Base-by-base conservation (phyloP, 2,113 vertebrate genomes). In the Falcunculus frontatus region DNA sequence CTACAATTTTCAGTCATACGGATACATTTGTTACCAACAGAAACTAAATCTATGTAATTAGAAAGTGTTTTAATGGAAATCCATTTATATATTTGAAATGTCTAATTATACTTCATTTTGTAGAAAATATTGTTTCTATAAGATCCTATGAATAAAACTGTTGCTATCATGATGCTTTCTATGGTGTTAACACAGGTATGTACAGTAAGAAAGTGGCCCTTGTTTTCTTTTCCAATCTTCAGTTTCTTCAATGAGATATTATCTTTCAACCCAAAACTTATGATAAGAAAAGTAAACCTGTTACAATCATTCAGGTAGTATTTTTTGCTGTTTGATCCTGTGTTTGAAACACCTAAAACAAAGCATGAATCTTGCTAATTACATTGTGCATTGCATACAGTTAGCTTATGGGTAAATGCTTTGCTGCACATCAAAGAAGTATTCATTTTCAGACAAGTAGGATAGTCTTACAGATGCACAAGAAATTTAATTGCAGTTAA, bases 401-500 rank as follows among this genome's bases (percentile, higher is more conserved):
- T 68, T 74, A 92, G 29, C 26, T 82, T 62, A 65, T 13, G 69
- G 29, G 44, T 52, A 82, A 79, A 75, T 62, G 62, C 9, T 91
- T 92, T 89, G 16, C 42, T 87, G 26, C 27, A 70, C 33, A 65
- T 74, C 47, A 93, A 87, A 87, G 70, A 17, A 82, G 21, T 73
- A 74, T 67, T 91, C 32, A 25, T 84, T 92, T 89, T 74, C 59
- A 89, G 44, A 67, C 35, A 82, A 73, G 41, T 46, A 52, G 13
- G 17, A 42, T 52, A 81, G 44, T 30, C 41, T 92, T 76, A 86
- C 6, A 93, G 56, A 63, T 80, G 29, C 26, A 67, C 35, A 65
- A 62, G 32, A 33, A 88, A 86, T 95, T 93, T 79, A 94, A 94
- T 92, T 92, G 67, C 81, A 94, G 12, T 85, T 95, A 87, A 93